These are phyloP conservation scores for Formica exsecta DNA, from an alignment of 1,140 invertebrate species.

Conservation along the genomic window DNA sequence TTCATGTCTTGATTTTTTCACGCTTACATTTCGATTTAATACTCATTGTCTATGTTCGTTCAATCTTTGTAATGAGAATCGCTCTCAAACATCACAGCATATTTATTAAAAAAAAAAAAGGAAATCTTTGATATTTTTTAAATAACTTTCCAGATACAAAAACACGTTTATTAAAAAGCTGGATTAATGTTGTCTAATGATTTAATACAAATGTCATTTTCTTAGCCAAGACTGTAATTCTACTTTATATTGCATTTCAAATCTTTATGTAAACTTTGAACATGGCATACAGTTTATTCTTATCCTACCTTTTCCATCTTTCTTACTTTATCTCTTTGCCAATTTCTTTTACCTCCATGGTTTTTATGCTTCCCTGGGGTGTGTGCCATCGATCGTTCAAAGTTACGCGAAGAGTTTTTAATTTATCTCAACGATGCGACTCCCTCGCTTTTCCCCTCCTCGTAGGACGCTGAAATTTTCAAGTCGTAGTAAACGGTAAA, in stretches of 20 bases:
- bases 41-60: constrained; percentile 62
- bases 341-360: constrained; percentile 22
- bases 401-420: constrained; percentile 63
- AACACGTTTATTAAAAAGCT: not conserved
- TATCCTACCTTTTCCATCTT: not conserved
- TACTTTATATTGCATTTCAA: constrained; percentile 12
- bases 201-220: not conserved
- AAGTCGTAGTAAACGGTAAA: constrained; percentile 47
- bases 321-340: constrained; percentile 26
- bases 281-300: not conserved
- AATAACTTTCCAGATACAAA: not conserved
- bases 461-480: constrained; percentile 61
- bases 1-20: constrained; percentile 23
- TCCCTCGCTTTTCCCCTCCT: constrained; percentile 49
- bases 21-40: constrained; percentile 49
- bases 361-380: constrained; percentile 31
- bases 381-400: constrained; percentile 41
- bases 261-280: constrained; percentile 9
- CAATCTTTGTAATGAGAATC: constrained; percentile 79
- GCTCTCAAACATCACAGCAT: not conserved
- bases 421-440: constrained; percentile 63
- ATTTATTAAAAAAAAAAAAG: not conserved
- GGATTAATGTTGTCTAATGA: not conserved
- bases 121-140: not conserved
- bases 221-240: not conserved